Percentiles rank a stretch among this genome's conserved stretches.
Conservation (phyloP, 2,113 vertebrate species). For the Deroptyus accipitrinus region DNA sequence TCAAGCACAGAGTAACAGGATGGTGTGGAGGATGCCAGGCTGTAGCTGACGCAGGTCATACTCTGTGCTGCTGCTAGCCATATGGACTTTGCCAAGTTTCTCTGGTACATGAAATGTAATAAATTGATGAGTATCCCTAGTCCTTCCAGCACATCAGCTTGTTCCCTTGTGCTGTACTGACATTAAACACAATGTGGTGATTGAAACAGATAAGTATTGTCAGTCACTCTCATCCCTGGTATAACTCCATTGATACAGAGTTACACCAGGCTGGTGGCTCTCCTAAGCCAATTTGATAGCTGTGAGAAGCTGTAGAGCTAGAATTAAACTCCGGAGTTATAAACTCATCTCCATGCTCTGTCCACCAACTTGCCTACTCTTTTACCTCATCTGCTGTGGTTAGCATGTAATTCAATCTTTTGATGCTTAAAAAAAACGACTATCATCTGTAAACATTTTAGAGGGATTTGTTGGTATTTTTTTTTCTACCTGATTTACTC, state of each 20-base stretch:
- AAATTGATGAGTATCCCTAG: not conserved
- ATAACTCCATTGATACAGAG: not conserved
- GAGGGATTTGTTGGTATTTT: not conserved
- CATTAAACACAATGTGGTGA: not conserved
- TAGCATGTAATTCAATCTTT: not conserved
- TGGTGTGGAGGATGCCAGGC: not conserved
- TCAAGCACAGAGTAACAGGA: not conserved
- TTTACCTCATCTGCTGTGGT: not conserved
- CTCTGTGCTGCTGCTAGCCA: not conserved
- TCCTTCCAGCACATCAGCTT: not conserved
- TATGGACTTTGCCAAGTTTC: not conserved
- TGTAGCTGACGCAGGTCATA: not conserved
- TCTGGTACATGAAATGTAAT: not conserved
- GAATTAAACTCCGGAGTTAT: not conserved
- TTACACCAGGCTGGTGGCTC: not conserved
- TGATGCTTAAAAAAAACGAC: not conserved
- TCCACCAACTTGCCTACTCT: not conserved
- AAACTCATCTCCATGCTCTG: accelerated
- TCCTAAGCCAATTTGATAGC: not conserved
- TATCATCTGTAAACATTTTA: not conserved
- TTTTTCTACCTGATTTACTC: not conserved
- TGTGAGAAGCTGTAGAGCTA: not conserved
- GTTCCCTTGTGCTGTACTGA: not conserved
- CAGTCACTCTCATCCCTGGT: not conserved
- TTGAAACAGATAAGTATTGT: not conserved